Base-by-base conservation (phyloP, 2,113 vertebrate species). In the Dasyornis broadbenti region DNA sequence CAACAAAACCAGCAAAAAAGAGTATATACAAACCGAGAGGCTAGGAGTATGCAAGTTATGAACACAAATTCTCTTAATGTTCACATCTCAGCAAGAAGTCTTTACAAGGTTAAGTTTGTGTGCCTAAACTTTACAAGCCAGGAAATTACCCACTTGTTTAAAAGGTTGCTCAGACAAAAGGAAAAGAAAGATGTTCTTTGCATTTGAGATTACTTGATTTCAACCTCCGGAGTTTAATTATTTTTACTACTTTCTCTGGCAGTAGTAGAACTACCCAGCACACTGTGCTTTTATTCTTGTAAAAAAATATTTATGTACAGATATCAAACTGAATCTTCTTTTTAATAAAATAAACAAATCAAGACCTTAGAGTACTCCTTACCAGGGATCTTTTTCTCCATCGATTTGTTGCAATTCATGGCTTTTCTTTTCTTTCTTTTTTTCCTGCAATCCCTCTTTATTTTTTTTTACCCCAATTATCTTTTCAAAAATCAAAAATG, bases 321-420 rank as follows among this genome's bases (percentile, higher is more conserved):
- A 1, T 2, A 69, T 78, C 4, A 37, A 64, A 35, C 1, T 16
- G 17, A 81, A 81, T 60, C 5, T 70, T 60, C 33, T 64, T 13
- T 73, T 72, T 37, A 56, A 60, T 50, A 54, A 72, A 72, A 59
- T 14, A 85, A 92, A n/a, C 8, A 78, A 26, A 69, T 52, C 2
- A 22, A 61, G 7, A 3, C 42, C 23, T 59, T 24, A 44, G 28
- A 54, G 19, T 54, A 42, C 14, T 54, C 10, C 13, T 71, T 66
- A 53, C 9, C 9, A 42, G 10, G 8, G 7, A 23, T 54, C 8
- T 20, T 84, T 35, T 63, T 37, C 18, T 88, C 20, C 33, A 28
- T 22, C 49, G 2, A 3, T 13, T 47, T 3, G 1, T 37, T 69
- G 31, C 4, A 49, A 26, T 9, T 5, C 2, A 5, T 42, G 17